Conservation (phyloP, 2,888 invertebrate genomes). For the Hoplodrina ambigua region DNA sequence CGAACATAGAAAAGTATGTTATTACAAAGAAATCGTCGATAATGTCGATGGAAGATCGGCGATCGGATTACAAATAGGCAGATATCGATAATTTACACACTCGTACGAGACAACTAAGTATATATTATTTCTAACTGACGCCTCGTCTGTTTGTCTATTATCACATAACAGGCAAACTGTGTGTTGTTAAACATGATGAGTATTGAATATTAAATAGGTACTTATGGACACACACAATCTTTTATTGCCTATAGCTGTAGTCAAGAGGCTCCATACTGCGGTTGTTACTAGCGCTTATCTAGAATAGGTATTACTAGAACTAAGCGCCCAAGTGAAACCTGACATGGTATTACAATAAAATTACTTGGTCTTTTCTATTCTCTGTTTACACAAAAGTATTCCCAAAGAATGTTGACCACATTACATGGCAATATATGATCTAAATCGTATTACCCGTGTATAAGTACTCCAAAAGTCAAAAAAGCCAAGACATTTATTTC, state of each 20-base stretch:
- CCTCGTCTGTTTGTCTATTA: conserved; percentile 38
- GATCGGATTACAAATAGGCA: background rate
- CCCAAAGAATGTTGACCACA: no score
- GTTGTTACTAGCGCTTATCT: background rate
- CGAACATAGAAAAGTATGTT: conserved; percentile 21
- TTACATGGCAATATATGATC: no score
- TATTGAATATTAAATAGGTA: conserved; percentile 45
- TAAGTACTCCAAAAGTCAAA: no score
- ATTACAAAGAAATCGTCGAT: conserved; percentile 15
- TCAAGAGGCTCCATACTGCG: no score
- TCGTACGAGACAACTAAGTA: conserved; percentile 24
- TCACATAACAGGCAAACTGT: conserved; percentile 26
- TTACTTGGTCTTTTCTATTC: background rate
- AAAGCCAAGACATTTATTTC: no score
- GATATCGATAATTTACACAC: conserved; percentile 20
- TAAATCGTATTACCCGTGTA: no score
- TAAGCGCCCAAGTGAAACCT: background rate
- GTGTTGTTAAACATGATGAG: conserved; percentile 33
- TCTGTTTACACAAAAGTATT: background rate
- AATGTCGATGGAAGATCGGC: conserved; percentile 1
- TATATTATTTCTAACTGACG: conserved; percentile 38
- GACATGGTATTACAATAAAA: background rate
- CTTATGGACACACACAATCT: conserved; percentile 23
- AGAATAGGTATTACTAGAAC: background rate
- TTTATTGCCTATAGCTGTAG: background rate